Evolutionary conservation across 2,113 vertebrate genomes (phyloP).

Genomic region (Sterrhoptilus dennistouni): DNA sequence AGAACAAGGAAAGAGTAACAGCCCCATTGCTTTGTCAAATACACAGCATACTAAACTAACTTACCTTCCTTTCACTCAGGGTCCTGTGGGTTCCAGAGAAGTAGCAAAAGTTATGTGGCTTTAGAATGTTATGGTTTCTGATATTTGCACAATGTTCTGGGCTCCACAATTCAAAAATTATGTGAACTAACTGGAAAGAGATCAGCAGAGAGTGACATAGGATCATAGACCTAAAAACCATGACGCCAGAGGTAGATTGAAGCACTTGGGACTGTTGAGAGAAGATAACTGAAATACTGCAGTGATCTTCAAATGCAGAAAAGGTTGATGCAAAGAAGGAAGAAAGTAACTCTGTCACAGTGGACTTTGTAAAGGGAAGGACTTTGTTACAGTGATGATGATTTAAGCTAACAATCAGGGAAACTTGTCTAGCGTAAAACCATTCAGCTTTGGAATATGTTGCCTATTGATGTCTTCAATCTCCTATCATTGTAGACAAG

Average conservation of each 20-base stretch:
- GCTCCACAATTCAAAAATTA: background rate
- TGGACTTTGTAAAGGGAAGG: background rate
- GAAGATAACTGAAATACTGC: background rate
- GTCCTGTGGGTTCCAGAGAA: background rate
- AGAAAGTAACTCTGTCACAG: background rate
- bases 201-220: background rate
- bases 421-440: background rate
- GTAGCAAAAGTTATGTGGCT: background rate
- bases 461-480: background rate
- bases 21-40: background rate
- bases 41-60: background rate
- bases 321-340: background rate
- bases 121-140: background rate
- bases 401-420: background rate
- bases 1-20: background rate
- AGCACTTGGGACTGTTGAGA: background rate
- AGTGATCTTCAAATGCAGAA: background rate
- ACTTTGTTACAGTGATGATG: background rate
- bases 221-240: background rate
- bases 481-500: background rate
- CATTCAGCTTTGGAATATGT: background rate
- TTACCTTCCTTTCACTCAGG: background rate
- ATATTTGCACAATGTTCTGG: background rate
- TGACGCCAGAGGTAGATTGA: background rate
- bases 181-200: background rate